A percentile compares a stretch with the other conserved stretches of the same genome.
Conservation (phyloP, 2,888 invertebrate species). For the Troglohyphantes excavatus region DNA sequence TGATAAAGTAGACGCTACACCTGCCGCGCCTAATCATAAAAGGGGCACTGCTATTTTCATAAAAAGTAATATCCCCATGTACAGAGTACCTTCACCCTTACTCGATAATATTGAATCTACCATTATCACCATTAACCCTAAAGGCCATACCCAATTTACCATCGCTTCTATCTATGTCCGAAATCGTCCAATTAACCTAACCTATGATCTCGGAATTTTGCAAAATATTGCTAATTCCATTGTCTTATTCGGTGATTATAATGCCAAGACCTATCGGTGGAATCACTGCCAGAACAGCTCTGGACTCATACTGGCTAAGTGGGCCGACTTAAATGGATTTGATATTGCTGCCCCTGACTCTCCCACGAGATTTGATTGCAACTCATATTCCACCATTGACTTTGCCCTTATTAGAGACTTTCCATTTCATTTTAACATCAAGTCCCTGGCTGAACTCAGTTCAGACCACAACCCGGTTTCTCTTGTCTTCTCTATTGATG, state of each 20-base stretch:
- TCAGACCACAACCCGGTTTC: not conserved
- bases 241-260: not conserved
- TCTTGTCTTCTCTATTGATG: not conserved
- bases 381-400: not conserved
- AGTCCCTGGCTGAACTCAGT: not conserved
- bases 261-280: not conserved
- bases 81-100: not conserved
- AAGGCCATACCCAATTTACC: not conserved
- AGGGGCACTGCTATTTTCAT: not conserved
- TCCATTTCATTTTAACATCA: not conserved
- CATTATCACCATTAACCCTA: not conserved
- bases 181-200: not conserved
- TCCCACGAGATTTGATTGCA: not conserved
- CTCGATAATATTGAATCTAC: not conserved
- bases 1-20: not conserved
- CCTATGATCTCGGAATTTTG: not conserved
- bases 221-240: not conserved
- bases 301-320: not conserved
- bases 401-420: not conserved
- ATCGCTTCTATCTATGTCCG: not conserved
- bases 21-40: not conserved
- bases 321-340: too few species aligned
- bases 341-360: not conserved
- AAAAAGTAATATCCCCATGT: not conserved
- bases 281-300: not conserved